Evolutionary conservation across 2,113 vertebrate genomes (phyloP).

Genomic region (Ardeotis arabs): DNA sequence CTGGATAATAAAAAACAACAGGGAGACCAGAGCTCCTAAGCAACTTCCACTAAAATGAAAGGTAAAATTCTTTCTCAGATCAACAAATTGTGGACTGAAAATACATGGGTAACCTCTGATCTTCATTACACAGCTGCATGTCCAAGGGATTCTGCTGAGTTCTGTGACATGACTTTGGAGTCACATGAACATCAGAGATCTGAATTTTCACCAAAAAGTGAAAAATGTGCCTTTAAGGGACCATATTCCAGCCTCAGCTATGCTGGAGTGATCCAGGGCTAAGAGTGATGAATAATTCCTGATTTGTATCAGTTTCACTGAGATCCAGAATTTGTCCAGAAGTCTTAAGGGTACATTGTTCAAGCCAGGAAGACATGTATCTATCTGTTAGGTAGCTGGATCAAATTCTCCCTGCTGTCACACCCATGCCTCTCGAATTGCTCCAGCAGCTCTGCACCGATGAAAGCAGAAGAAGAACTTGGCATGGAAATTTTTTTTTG

Average conservation of each 20-base stretch:
- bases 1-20: background rate
- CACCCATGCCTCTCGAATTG: background rate
- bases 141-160: slow-evolving; percentile 1
- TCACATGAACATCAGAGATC: background rate
- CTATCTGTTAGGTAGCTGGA: background rate
- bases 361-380: background rate
- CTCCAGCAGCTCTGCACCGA: background rate
- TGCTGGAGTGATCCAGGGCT: background rate
- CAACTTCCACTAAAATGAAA: background rate
- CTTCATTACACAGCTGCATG: background rate
- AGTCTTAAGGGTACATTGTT: background rate
- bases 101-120: background rate
- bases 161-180: background rate
- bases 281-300: background rate
- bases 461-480: slow-evolving; percentile 24
- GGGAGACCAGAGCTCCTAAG: background rate
- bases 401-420: slow-evolving; percentile 3
- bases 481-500: background rate
- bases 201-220: background rate
- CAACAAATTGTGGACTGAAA: background rate
- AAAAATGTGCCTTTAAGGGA: slow-evolving; percentile 22
- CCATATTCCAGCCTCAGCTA: background rate
- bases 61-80: background rate
- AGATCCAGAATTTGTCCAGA: slow-evolving; percentile 35
- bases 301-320: slow-evolving; percentile 26